Conservation (phyloP, 2,797 vertebrate genomes). For the Takifugu ocellatus region DNA sequence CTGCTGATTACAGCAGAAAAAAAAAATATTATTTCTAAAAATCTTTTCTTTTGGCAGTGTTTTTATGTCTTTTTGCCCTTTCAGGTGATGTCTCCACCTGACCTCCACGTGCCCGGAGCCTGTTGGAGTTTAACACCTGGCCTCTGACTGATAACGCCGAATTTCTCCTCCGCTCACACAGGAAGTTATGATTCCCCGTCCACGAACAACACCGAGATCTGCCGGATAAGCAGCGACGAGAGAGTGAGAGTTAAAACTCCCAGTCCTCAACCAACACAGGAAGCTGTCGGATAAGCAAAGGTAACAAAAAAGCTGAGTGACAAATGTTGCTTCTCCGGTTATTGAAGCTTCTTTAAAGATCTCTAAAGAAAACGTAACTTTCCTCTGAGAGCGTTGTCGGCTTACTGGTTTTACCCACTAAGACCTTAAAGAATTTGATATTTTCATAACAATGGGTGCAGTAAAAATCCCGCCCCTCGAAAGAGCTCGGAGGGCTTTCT, state of each 20-base stretch:
- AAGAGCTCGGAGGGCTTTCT: slow-evolving; percentile 13
- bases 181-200: slow-evolving; percentile 47
- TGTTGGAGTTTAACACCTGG: slow-evolving; percentile 46
- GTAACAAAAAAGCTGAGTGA: slow-evolving; percentile 30
- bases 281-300: slow-evolving; percentile 43
- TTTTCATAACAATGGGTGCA: slow-evolving; percentile 24
- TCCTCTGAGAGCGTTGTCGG: slow-evolving; percentile 25
- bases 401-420: slow-evolving; percentile 19
- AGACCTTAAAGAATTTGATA: slow-evolving; percentile 32
- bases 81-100: slow-evolving; percentile 37
- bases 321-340: slow-evolving; percentile 41
- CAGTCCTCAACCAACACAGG: slow-evolving; percentile 48
- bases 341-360: slow-evolving; percentile 63
- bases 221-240: slow-evolving; percentile 35
- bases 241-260: slow-evolving; percentile 28
- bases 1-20: too few species aligned
- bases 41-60: slow-evolving; percentile 8
- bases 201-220: slow-evolving; percentile 51
- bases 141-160: slow-evolving; percentile 41
- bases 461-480: slow-evolving; percentile 4
- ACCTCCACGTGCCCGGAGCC: slow-evolving; percentile 38
- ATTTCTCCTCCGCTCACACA: slow-evolving; percentile 34
- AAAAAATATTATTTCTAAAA: too few species aligned
- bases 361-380: slow-evolving; percentile 48
- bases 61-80: slow-evolving; percentile 25